Evolutionary conservation across 2,888 invertebrate species (phyloP).

Genomic region (Amphipoea oculea): DNA sequence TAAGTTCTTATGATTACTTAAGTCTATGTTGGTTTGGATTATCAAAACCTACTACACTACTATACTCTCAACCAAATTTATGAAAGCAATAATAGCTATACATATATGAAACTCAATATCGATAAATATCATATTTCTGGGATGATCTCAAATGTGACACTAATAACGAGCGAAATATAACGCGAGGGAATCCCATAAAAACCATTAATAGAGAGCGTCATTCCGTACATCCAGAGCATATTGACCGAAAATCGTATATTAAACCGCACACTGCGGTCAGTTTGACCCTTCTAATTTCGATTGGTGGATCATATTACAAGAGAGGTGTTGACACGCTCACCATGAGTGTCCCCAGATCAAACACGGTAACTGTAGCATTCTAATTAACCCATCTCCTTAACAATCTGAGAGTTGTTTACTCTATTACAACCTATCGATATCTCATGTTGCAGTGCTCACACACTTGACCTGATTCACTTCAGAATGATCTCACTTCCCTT

Average conservation of each 20-base stretch:
- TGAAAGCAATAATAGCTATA: constrained; percentile 35
- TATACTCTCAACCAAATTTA: constrained; percentile 11
- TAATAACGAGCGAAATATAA: constrained; percentile 63
- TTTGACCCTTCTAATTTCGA: constrained; percentile 81
- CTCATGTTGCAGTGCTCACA: constrained; percentile 64
- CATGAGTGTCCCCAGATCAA: constrained; percentile 80
- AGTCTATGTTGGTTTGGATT: neutral
- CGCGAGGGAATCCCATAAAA: constrained; percentile 62
- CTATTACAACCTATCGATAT: constrained; percentile 69
- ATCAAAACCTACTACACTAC: neutral
- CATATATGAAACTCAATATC: constrained; percentile 49
- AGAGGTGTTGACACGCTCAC: constrained; percentile 83
- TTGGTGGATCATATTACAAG: constrained; percentile 83
- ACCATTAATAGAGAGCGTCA: constrained; percentile 53
- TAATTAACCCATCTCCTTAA: constrained; percentile 80
- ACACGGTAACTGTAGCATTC: constrained; percentile 77
- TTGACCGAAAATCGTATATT: constrained; percentile 68
- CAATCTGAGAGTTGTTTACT: constrained; percentile 71
- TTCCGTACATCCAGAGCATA: constrained; percentile 52
- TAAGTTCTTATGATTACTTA: neutral
- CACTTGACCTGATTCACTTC: constrained; percentile 66
- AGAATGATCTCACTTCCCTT: constrained; percentile 61
- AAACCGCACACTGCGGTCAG: constrained; percentile 82
- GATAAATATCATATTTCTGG: constrained; percentile 60
- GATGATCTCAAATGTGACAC: constrained; percentile 63